Evolutionary conservation across 2,113 vertebrate species (phyloP).

Genomic region (Channa maculata): DNA sequence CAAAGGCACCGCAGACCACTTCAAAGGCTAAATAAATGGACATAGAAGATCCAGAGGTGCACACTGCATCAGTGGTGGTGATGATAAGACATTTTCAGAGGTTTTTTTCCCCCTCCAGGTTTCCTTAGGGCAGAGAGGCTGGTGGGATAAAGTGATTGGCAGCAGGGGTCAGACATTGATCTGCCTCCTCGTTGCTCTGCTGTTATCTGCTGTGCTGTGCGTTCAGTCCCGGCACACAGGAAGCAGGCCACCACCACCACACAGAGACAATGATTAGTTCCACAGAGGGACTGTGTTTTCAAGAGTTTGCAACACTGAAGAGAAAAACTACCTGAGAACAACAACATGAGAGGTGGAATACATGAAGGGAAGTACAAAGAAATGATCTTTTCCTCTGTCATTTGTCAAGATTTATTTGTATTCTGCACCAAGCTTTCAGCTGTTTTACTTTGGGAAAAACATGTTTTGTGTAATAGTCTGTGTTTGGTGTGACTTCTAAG

Average conservation of each 20-base stretch:
- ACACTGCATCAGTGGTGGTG: slow-evolving; percentile 28
- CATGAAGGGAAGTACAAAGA: slow-evolving; percentile 7
- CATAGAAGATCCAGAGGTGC: slow-evolving; percentile 58
- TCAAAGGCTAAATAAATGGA: slow-evolving; percentile 63
- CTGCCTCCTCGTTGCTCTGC: slow-evolving; percentile 57
- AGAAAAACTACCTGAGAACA: neutral
- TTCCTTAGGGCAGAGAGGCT: slow-evolving; percentile 39
- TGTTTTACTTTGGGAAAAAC: slow-evolving; percentile 24
- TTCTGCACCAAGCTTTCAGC: slow-evolving; percentile 23
- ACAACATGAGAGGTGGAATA: neutral
- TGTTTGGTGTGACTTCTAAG: slow-evolving; percentile 68
- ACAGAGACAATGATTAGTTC: slow-evolving; percentile 70
- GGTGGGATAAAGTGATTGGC: slow-evolving; percentile 73
- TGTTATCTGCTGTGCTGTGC: slow-evolving; percentile 66
- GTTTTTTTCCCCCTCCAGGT: slow-evolving; percentile 31
- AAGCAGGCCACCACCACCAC: slow-evolving; percentile 46
- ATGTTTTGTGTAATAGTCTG: slow-evolving; percentile 31
- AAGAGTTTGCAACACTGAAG: neutral
- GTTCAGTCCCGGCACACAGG: slow-evolving; percentile 59
- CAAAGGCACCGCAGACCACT: slow-evolving; percentile 55
- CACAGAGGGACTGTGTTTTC: slow-evolving; percentile 38
- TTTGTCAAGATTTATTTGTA: slow-evolving; percentile 17
- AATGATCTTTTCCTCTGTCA: neutral
- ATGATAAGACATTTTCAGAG: slow-evolving; percentile 66
- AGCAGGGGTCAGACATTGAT: slow-evolving; percentile 71